Evolutionary conservation across 2,113 vertebrate genomes (phyloP), one percentile per base, ranked within the genome.

Genomic region (Seriola aureovittata): DNA sequence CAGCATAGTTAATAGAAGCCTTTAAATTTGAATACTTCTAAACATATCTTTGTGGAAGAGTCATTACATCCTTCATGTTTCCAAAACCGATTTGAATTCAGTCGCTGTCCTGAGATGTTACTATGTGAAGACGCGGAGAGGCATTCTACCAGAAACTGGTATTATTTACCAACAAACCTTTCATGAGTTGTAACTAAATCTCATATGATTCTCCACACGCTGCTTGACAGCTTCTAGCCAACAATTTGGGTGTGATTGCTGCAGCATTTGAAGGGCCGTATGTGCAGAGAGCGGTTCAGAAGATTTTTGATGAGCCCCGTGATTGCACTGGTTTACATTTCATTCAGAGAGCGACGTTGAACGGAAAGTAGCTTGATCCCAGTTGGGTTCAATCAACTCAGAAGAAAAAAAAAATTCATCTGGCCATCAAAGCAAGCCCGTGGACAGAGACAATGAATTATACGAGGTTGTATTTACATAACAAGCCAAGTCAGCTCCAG

Each of bases 321-420:
- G 92, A 92, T 94, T 94, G 91, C 86, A 16, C 79, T 82, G 90
- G 91, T 91, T 91, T 92, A 86, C 86, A 90, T 94, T 92, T 92
- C 91, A 91, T 90, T 90, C 84, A 74, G 69, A 80, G 75, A 84
- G 74, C 65, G 29, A 82, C 16, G 60, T 10, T 69, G 70, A 91
- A 77, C 66, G 80, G 87, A 89, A 91, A 90, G 87, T 79, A 88
- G 87, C 80, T 84, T 63, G 38, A 85, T 89, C 82, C 90, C 90
- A 89, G 86, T 93, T 92, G 91, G 80, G 89, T 88, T 90, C 81
- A 92, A 93, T 93, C 90, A 93, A 68, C 86, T 81, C 46, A 21
- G 74, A 76, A 82, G 57, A 72, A 40, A 44, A 73, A 68, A 46
- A 55, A 73, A 68, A 60, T 29, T 87, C 84, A 88, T 79, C 81